Evolutionary conservation across 1,140 invertebrate genomes (phyloP), one percentile per base, ranked within the genome.

Genomic region (Drosophila varians): DNA sequence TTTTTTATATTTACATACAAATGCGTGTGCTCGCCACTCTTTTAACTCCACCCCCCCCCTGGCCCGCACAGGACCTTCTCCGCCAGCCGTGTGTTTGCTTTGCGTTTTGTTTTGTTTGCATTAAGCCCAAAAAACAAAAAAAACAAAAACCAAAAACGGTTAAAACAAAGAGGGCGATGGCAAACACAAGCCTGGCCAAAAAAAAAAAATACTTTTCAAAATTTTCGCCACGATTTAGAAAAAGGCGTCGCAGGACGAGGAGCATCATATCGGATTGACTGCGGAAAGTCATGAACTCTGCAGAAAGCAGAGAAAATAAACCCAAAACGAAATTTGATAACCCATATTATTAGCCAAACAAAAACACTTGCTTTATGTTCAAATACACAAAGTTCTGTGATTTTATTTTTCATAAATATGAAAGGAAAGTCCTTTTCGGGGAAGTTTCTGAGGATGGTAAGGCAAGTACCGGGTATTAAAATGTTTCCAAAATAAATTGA

Each of bases 1-100:
- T 84, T 86, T 84, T 84, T 76, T 60, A 83, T 74, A 84, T 83
- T 83, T 78, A 60, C 74, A 84, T 74, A 84, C 74, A 78, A 74
- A 71, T 71, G 60, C 56, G 55, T 64, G 31, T 68, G 54, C 52
- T 21, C 40, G 9, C 43, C 23, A 38, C n/a, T 23, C 31, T 53
- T 26, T 64, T 25, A 18, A 19, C 6, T n/a, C 0, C 12, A 2
- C 3, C 12, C 49, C 12, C 18, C 2, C 2, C 34, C 19, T 19
- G 34, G 6, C 28, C 47, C 19, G 3, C 42, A 21, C 2, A 3
- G 11, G 5, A 7, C 14, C 9, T 25, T 2, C 46, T n/a, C 9
- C 28, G 23, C 43, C 43, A 23, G 26, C 8, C 65, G 53, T 76
- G 31, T 84, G 80, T 84, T 84, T 84, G 68, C 58, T 80, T 74